Percentiles rank a stretch among this genome's conserved stretches.
Evolutionary conservation across 1,140 invertebrate species (phyloP).

Genomic region (Lordiphosa mommai): DNA sequence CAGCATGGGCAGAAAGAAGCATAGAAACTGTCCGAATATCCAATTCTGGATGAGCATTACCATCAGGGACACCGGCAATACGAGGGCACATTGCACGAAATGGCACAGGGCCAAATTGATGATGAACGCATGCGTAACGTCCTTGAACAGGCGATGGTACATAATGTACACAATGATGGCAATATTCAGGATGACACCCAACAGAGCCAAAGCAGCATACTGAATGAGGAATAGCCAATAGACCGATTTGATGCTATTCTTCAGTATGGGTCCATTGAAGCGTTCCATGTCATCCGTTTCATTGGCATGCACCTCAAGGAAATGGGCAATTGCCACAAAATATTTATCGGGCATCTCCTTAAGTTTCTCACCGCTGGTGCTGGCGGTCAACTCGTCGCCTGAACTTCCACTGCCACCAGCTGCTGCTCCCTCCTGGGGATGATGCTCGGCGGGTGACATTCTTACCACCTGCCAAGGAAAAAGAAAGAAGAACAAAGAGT

Average conservation of each 20-base stretch:
- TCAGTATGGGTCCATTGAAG: conserved; percentile 65
- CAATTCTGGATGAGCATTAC: conserved; percentile 87
- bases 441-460: conserved; percentile 57
- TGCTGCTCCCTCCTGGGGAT: conserved; percentile 20
- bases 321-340: conserved; percentile 59
- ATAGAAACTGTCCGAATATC: conserved; percentile 88
- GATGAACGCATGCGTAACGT: conserved; percentile 85
- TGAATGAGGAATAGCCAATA: conserved; percentile 85
- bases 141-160: conserved; percentile 82
- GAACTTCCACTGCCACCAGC: background rate
- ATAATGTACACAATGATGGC: conserved; percentile 83
- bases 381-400: conserved; percentile 29
- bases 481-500: background rate
- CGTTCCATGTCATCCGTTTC: conserved; percentile 59
- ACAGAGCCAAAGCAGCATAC: conserved; percentile 82
- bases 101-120: conserved; percentile 86
- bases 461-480: conserved; percentile 47
- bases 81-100: conserved; percentile 84
- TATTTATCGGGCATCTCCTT: conserved; percentile 71
- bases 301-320: conserved; percentile 59
- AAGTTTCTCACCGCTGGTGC: conserved; percentile 42
- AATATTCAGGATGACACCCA: conserved; percentile 83
- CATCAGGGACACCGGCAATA: conserved; percentile 85
- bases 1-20: conserved; percentile 87
- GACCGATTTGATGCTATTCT: conserved; percentile 80